Evolutionary conservation across 2,888 invertebrate genomes (phyloP).

Genomic region (Agriopis aurantiaria): DNA sequence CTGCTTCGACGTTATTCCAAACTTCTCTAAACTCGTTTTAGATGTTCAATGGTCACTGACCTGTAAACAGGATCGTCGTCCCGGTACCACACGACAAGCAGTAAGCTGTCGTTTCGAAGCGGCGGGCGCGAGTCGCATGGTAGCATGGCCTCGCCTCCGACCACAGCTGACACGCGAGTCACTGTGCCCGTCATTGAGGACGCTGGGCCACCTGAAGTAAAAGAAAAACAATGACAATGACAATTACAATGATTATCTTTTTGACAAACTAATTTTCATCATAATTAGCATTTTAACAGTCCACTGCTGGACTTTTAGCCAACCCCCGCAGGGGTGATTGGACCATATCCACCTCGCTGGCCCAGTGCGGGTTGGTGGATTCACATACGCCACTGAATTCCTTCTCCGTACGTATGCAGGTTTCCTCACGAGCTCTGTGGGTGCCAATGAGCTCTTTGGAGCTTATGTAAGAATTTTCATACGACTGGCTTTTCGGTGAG

Average conservation of each 20-base stretch:
- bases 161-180: slow-evolving; percentile 89
- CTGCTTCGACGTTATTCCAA: background rate
- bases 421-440: too few species aligned
- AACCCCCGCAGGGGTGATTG: too few species aligned
- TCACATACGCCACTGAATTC: too few species aligned
- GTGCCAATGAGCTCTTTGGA: too few species aligned
- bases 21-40: background rate
- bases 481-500: too few species aligned
- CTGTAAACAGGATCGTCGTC: slow-evolving; percentile 96
- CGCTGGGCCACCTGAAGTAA: slow-evolving; percentile 62
- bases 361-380: too few species aligned
- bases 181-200: slow-evolving; percentile 82
- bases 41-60: slow-evolving; percentile 72
- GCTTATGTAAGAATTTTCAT: too few species aligned
- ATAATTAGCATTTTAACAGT: too few species aligned
- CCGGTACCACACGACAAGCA: slow-evolving; percentile 96
- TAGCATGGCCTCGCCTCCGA: slow-evolving; percentile 91
- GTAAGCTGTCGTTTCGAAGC: slow-evolving; percentile 91
- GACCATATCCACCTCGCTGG: too few species aligned
- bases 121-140: slow-evolving; percentile 95
- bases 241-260: background rate
- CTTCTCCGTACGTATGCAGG: too few species aligned
- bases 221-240: background rate
- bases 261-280: background rate
- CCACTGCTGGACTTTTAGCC: too few species aligned